Conservation (phyloP, 2,113 vertebrate species). For the Cinclus mexicanus region DNA sequence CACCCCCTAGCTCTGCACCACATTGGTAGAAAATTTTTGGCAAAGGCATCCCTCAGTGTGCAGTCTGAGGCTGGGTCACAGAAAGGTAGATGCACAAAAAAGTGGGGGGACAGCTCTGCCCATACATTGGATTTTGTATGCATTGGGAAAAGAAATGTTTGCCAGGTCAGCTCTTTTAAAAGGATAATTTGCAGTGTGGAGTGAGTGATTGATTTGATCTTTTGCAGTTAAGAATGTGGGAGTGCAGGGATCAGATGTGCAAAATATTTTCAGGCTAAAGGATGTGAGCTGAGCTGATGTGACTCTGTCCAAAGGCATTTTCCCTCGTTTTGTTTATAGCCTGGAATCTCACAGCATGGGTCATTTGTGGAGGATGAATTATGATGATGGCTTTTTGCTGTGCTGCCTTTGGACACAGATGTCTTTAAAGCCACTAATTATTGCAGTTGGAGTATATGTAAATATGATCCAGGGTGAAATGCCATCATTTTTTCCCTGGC, state of each 20-base stretch:
- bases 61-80: not conserved
- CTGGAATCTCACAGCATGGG: not conserved
- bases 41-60: not conserved
- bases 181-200: not conserved
- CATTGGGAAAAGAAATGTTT: not conserved
- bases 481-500: not conserved
- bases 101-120: not conserved
- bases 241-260: not conserved
- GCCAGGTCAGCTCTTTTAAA: not conserved
- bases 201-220: not conserved
- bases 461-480: not conserved
- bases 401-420: not conserved
- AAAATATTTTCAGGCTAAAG: not conserved
- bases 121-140: accelerated
- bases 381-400: not conserved
- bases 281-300: not conserved
- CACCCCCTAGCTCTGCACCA: not conserved
- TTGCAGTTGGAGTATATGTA: not conserved
- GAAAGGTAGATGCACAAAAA: not conserved
- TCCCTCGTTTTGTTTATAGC: not conserved
- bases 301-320: not conserved
- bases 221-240: not conserved
- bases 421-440: constrained; percentile 11
- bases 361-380: not conserved
- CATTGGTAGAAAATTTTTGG: not conserved